Evolutionary conservation across 2,113 vertebrate genomes (phyloP).

Genomic region (Rynchops niger): DNA sequence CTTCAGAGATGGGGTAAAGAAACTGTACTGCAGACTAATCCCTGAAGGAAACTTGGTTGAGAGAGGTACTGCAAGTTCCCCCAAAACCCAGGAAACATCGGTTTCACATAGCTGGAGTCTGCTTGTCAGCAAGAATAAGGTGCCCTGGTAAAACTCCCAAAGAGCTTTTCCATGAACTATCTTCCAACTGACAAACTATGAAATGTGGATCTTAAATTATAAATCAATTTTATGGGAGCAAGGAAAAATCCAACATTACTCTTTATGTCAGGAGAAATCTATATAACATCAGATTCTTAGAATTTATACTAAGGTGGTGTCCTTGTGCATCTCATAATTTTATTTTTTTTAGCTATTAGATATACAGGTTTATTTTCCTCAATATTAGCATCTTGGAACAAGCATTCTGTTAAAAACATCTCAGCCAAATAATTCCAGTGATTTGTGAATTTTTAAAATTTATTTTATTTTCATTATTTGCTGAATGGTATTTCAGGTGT

Average conservation of each 20-base stretch:
- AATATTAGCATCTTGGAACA: background rate
- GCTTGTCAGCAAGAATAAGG: background rate
- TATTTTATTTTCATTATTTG: background rate
- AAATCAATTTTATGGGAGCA: conserved; percentile 21
- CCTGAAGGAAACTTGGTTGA: background rate
- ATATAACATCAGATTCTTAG: background rate
- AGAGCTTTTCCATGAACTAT: background rate
- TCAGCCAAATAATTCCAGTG: background rate
- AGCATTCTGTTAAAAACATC: background rate
- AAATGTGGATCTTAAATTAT: background rate
- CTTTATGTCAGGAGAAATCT: conserved; percentile 23
- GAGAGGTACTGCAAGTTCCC: background rate
- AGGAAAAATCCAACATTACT: conserved; percentile 1
- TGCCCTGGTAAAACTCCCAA: background rate
- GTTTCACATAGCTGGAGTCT: background rate
- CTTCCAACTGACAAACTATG: background rate
- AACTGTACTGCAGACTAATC: background rate
- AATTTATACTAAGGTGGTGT: background rate
- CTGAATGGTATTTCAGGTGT: background rate
- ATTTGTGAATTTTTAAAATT: background rate
- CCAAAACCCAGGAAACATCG: background rate
- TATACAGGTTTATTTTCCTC: background rate
- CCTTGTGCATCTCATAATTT: background rate
- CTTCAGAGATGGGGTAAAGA: background rate
- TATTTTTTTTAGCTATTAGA: background rate